A percentile compares a stretch with the other conserved stretches of the same genome.
Conservation (phyloP, 2,888 invertebrate genomes). For the Rhagonycha fulva region DNA sequence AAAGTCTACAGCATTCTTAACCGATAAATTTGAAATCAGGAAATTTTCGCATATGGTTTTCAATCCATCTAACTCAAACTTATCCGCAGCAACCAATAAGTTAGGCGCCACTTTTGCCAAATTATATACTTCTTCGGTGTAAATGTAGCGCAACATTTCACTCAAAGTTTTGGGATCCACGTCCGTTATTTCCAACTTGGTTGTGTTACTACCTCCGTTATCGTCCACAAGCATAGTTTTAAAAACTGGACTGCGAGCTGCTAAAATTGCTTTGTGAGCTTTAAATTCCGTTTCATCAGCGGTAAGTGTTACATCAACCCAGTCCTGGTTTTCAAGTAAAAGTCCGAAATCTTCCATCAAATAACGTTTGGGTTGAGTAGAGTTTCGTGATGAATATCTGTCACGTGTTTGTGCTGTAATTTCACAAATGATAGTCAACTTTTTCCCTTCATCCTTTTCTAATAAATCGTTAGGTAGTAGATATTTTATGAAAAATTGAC, state of each 20-base stretch:
- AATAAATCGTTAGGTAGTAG: too few relatives aligned
- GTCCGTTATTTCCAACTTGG: constrained; percentile 94
- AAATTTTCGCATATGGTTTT: constrained; percentile 99
- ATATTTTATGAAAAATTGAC: too few relatives aligned
- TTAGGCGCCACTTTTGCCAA: constrained; percentile 99
- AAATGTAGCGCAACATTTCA: constrained; percentile 98
- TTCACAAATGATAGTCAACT: not conserved
- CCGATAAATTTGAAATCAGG: constrained; percentile 89
- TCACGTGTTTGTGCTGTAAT: too few relatives aligned
- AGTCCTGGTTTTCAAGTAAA: constrained; percentile 95
- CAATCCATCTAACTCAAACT: constrained; percentile 96
- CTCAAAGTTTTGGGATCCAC: constrained; percentile 97
- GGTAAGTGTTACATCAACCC: constrained; percentile 95
- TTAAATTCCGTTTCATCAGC: constrained; percentile 89
- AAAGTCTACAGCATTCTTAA: constrained; percentile 96
- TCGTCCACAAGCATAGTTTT: constrained; percentile 99
- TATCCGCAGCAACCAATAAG: constrained; percentile 96
- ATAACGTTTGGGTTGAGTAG: constrained; percentile 75
- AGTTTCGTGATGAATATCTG: too few relatives aligned
- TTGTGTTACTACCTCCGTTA: constrained; percentile 89
- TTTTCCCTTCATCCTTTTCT: too few relatives aligned
- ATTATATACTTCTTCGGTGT: constrained; percentile 95
- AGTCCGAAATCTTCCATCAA: constrained; percentile 93
- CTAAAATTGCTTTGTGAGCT: constrained; percentile 97
- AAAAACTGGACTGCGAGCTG: constrained; percentile 98